Conservation (phyloP, 2,797 vertebrate species). For the Anableps anableps region DNA sequence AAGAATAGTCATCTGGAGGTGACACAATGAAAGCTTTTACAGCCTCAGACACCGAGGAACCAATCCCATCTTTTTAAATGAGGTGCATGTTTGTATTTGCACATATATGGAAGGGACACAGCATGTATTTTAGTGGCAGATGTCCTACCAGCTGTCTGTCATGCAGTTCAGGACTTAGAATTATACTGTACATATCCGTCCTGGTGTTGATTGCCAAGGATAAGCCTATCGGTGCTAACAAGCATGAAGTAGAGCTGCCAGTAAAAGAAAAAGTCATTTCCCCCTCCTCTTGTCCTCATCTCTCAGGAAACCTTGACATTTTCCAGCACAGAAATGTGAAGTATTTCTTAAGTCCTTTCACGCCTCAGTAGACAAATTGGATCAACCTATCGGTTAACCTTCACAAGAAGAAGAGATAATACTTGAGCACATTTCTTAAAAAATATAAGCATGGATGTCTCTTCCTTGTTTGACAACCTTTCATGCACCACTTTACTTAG, state of each 20-base stretch:
- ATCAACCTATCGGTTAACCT: constrained; percentile 84
- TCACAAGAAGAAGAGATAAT: constrained; percentile 79
- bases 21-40: constrained; percentile 47
- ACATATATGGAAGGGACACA: background rate
- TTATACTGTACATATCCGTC: constrained; percentile 68
- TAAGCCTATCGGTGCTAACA: constrained; percentile 80
- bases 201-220: constrained; percentile 75
- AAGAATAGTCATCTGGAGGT: constrained; percentile 60
- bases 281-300: constrained; percentile 73
- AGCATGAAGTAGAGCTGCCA: constrained; percentile 70
- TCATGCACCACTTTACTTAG: constrained; percentile 37
- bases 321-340: constrained; percentile 74
- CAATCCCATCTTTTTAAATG: constrained; percentile 32
- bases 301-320: constrained; percentile 83
- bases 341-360: constrained; percentile 82
- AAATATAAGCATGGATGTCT: constrained; percentile 65
- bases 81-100: constrained; percentile 18
- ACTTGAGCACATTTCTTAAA: constrained; percentile 71
- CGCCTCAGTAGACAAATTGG: constrained; percentile 80
- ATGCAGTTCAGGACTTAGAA: constrained; percentile 62
- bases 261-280: constrained; percentile 71
- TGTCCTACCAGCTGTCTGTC: constrained; percentile 57
- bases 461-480: constrained; percentile 65
- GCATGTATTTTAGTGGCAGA: constrained; percentile 53
- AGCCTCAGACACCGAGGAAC: constrained; percentile 32